These are phyloP conservation scores for Myathropa florea DNA, from an alignment of 2,888 invertebrate genomes.

Conservation along the genomic window DNA sequence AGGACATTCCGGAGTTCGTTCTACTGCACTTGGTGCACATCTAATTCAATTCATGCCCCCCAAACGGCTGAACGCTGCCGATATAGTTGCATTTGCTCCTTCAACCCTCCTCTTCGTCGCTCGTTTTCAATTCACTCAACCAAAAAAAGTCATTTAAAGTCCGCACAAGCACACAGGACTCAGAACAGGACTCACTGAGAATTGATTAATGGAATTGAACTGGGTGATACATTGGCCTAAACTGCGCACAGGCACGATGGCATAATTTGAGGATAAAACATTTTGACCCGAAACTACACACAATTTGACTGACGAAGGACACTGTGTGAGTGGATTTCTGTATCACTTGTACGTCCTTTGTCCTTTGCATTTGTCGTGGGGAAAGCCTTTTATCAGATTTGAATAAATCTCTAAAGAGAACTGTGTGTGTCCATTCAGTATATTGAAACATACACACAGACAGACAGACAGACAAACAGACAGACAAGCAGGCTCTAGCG, in stretches of 20 bases:
- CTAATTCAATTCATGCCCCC: conserved; percentile 56
- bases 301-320: conserved; percentile 39
- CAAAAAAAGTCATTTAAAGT: conserved; percentile 51
- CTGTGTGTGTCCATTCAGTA: conserved; percentile 4
- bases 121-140: background rate
- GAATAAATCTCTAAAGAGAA: conserved; percentile 63
- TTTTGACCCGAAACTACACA: conserved; percentile 62
- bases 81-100: background rate
- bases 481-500: background rate
- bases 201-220: conserved; percentile 64
- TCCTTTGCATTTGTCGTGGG: conserved; percentile 50
- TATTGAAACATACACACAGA: background rate
- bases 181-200: conserved; percentile 20
- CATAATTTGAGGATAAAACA: conserved; percentile 60
- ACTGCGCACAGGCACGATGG: conserved; percentile 34
- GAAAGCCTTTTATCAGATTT: conserved; percentile 66
- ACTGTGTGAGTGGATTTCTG: conserved; percentile 2
- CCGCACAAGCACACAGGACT: background rate
- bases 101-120: background rate
- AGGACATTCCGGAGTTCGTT: conserved; percentile 49
- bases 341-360: conserved; percentile 25
- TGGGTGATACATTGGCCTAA: conserved; percentile 49
- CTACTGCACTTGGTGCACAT: conserved; percentile 63
- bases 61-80: background rate
- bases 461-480: background rate